phyloP scores from a whole-genome alignment of 2,888 invertebrate genomes.

The Limulus polyphemus region DNA sequence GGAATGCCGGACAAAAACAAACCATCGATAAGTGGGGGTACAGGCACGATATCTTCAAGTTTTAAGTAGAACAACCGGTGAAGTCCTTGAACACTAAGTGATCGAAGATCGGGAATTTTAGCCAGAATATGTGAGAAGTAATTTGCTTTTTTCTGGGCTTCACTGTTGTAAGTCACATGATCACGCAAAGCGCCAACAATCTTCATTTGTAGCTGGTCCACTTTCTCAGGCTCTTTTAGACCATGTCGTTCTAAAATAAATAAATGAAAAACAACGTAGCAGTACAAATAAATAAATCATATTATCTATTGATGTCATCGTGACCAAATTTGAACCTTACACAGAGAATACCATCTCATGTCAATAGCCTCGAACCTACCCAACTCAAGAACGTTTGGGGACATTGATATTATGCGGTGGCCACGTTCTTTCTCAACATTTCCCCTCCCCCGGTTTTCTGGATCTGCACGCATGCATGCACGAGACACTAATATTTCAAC shows the following conservation, averaged over 20 bases:
- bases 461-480: too few relatives aligned
- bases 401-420: too few relatives aligned
- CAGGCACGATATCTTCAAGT: slow-evolving; percentile 77
- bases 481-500: too few relatives aligned
- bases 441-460: too few relatives aligned
- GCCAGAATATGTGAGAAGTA: slow-evolving; percentile 86
- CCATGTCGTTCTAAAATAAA: slow-evolving; percentile 71
- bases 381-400: too few relatives aligned
- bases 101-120: slow-evolving; percentile 81
- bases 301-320: not conserved
- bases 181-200: slow-evolving; percentile 89
- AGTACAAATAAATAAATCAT: not conserved
- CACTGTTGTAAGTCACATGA: slow-evolving; percentile 84
- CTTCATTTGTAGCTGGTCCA: slow-evolving; percentile 92
- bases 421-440: too few relatives aligned
- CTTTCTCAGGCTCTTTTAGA: slow-evolving; percentile 74
- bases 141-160: slow-evolving; percentile 76
- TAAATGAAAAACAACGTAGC: not conserved
- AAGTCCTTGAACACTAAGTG: slow-evolving; percentile 81
- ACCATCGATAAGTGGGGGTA: slow-evolving; percentile 83
- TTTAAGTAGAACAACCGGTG: slow-evolving; percentile 90
- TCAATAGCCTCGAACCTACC: too few relatives aligned
- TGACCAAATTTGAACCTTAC: too few relatives aligned
- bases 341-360: too few relatives aligned
- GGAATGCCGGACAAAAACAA: slow-evolving; percentile 91